phyloP scores from a whole-genome alignment of 2,797 vertebrate species.

The Discoglossus pictus region DNA sequence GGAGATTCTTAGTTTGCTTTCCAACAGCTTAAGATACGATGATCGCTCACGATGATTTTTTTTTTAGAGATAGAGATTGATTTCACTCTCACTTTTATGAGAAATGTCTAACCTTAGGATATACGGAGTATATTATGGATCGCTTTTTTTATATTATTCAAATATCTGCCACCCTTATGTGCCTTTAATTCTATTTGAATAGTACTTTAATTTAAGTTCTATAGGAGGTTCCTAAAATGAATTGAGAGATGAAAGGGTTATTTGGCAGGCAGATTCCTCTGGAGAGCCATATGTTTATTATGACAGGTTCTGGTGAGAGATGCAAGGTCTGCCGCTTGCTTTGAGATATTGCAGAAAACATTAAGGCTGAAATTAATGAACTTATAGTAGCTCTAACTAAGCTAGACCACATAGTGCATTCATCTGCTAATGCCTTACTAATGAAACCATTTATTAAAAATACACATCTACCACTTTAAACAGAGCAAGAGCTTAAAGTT shows the following conservation, averaged over 20 bases:
- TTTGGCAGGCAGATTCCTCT: conserved; percentile 66
- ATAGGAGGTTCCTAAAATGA: no score
- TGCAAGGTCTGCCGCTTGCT: conserved; percentile 60
- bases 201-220: no score
- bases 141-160: neutral
- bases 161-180: neutral
- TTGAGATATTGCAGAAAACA: conserved; percentile 68
- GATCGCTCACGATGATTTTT: conserved; percentile 56
- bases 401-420: conserved; percentile 61
- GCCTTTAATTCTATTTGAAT: no score
- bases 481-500: conserved; percentile 51
- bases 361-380: conserved; percentile 71
- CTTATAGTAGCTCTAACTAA: conserved; percentile 66
- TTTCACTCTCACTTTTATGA: conserved; percentile 41
- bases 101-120: conserved; percentile 56
- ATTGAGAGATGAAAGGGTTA: neutral
- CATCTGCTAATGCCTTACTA: conserved; percentile 71
- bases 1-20: neutral
- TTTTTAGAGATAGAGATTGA: conserved; percentile 53
- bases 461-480: conserved; percentile 27
- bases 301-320: conserved; percentile 73
- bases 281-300: conserved; percentile 69
- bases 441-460: conserved; percentile 67
- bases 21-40: conserved; percentile 1
- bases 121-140: conserved; percentile 42